Percentiles rank a stretch among this genome's conserved stretches.
Conservation (phyloP, 2,797 vertebrate genomes). For the Danio albolineatus region DNA sequence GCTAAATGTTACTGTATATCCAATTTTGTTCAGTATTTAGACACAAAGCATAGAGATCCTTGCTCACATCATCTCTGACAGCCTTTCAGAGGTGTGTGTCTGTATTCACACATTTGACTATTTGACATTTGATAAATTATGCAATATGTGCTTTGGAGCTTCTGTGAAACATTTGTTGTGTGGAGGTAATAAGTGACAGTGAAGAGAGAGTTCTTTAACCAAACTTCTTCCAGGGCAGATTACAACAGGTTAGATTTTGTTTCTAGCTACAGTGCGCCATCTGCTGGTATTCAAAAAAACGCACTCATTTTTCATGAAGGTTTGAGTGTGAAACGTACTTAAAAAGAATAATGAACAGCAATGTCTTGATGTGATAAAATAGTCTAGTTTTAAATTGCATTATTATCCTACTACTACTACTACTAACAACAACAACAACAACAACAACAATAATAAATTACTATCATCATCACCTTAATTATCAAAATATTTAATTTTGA, state of each 20-base stretch:
- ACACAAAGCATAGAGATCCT: background rate
- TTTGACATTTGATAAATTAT: background rate
- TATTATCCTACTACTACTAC: too few species aligned
- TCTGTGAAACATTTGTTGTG: conserved; percentile 24
- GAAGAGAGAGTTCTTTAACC: background rate
- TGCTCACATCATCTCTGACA: background rate
- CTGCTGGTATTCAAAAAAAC: conserved; percentile 3
- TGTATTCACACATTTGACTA: background rate
- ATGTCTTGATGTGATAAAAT: too few species aligned
- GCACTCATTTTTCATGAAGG: background rate
- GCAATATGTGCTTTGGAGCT: background rate
- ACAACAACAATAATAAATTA: too few species aligned
- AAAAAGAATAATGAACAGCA: background rate
- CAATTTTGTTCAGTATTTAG: background rate
- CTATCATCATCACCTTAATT: too few species aligned
- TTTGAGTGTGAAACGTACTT: background rate
- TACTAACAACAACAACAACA: too few species aligned
- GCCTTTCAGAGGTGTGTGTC: background rate
- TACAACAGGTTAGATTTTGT: background rate
- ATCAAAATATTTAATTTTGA: too few species aligned
- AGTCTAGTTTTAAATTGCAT: too few species aligned
- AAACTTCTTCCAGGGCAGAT: background rate
- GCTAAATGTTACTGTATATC: background rate
- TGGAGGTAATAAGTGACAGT: background rate
- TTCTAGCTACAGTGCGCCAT: background rate